Base-by-base conservation (phyloP, 2,888 invertebrate species). In the Peribatodes rhomboidaria region DNA sequence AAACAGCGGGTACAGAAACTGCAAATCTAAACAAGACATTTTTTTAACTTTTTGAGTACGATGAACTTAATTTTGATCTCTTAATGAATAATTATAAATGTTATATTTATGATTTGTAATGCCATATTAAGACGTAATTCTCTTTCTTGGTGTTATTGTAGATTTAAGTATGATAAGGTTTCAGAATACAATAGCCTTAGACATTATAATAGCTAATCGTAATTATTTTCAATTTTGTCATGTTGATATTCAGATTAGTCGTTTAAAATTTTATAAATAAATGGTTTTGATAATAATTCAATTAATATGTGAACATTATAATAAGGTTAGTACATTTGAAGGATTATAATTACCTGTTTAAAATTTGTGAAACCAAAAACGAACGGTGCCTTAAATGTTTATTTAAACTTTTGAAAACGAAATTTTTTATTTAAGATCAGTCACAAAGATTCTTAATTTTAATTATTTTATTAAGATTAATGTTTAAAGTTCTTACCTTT, bases 121-220 rank as follows among this genome's bases (percentile, higher is more conserved):
- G 92, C 92, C 92, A 93, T 93, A 93, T 92, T 93, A 93, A 87
- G 87, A 87, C 91, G 81, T 86, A 88, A 87, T 81, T 82, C 81
- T 84, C 60, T 84, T 78, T 78, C 77, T 82, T 85, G 82, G 84
- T 88, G 84, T 89, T 86, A 81, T 76, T 77, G 64, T 68, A 65
- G 75, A 72, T 73, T 57, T 66, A 31, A 73, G 65, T 60, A 55
- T 31, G 33, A 37, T 65, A 65, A 67, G 60, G 41, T 49, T 54
- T 46, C 16, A n/a, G 16, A 16, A 31, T 53, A 35, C 20, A n/a
- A 31, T 47, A 18, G 27, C 27, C 27, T 27, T 35, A 35, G 9
- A 9, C 35, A 11, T 35, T 7, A 35, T 3, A 7, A 11, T 35
- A 35, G 1, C 8, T 35, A 11, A 3, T 35, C 35, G 35, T 35